Percentiles rank a stretch among this genome's conserved stretches.
Evolutionary conservation across 1,140 invertebrate genomes (phyloP).

Genomic region (Melanaphis sacchari): DNA sequence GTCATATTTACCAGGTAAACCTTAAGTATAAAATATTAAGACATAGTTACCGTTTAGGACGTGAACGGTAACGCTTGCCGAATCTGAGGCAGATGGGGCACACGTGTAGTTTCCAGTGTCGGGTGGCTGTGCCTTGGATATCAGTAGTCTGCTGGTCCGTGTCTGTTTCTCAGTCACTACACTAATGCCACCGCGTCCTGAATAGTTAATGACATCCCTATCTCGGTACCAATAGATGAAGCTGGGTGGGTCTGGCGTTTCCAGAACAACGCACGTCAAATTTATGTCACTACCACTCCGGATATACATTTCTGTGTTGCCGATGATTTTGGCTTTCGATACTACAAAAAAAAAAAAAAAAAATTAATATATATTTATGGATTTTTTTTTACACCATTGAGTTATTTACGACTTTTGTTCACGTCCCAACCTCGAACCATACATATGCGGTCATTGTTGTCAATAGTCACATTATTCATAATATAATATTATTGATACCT

Average conservation of each 20-base stretch:
- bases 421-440: neutral
- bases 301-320: slow-evolving; percentile 83
- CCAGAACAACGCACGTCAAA: slow-evolving; percentile 83
- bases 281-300: slow-evolving; percentile 90
- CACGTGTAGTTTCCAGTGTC: slow-evolving; percentile 91
- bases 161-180: slow-evolving; percentile 87
- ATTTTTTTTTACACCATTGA: neutral
- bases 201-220: slow-evolving; percentile 86
- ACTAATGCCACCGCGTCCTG: slow-evolving; percentile 81
- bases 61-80: slow-evolving; percentile 70
- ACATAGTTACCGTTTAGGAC: slow-evolving; percentile 68
- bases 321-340: slow-evolving; percentile 85
- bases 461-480: neutral
- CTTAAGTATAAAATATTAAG: neutral
- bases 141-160: slow-evolving; percentile 81
- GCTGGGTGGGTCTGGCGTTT: slow-evolving; percentile 85
- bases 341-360: slow-evolving; percentile 69
- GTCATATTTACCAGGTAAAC: no score
- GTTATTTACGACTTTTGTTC: neutral
- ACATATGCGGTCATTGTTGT: neutral
- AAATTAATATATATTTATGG: no score
- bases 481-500: neutral
- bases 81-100: slow-evolving; percentile 71
- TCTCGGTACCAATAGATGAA: slow-evolving; percentile 93
- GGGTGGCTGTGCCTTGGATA: slow-evolving; percentile 69